Evolutionary conservation across 2,113 vertebrate genomes (phyloP), one percentile per base, ranked within the genome.

Genomic region (Butastur rufipennis): DNA sequence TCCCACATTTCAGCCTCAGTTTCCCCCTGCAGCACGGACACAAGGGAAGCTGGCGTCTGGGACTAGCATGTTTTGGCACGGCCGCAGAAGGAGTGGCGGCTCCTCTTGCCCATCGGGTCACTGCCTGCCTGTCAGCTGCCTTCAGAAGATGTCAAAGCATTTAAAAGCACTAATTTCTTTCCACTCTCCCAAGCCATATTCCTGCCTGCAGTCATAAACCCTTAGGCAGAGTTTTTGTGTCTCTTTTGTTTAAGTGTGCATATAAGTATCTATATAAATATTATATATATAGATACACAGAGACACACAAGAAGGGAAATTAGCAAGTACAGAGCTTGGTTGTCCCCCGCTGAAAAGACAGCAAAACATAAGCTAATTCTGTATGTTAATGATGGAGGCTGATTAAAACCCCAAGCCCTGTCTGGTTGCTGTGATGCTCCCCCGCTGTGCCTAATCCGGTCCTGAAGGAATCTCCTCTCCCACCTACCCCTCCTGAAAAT

Each of bases 361-460:
- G 65, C 0, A 2, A 8, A 40, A 11, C 4, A 2, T 8, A 66
- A 5, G 66, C 67, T 43, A 27, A 5, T 36, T 62, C 38, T 12
- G 9, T 5, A 3, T 0, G 0, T 47, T 21, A 52, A 21, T 4
- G 16, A 7, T 1, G 1, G 70, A 23, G 50, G 15, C 21, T 23
- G 58, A 48, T 45, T 22, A 56, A 65, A 66, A 29, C 34, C 63
- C 63, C 40, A 9, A 21, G 10, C 56, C 27, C 29, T 0, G 0
- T 11, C 68, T 6, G 19, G 6, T 2, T 8, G 65, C 68, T 25
- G 34, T 2, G 42, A 18, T 7, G n/a, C 13, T 43, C 45, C 43
- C 55, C 32, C 1, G 5, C 67, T 27, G 34, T 0, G 14, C 27
- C 73, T n/a, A 16, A 65, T 4, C 68, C 3, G 0, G 3, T 3